Evolutionary conservation across 2,113 vertebrate genomes (phyloP).

Genomic region (Corythornis cristatus): DNA sequence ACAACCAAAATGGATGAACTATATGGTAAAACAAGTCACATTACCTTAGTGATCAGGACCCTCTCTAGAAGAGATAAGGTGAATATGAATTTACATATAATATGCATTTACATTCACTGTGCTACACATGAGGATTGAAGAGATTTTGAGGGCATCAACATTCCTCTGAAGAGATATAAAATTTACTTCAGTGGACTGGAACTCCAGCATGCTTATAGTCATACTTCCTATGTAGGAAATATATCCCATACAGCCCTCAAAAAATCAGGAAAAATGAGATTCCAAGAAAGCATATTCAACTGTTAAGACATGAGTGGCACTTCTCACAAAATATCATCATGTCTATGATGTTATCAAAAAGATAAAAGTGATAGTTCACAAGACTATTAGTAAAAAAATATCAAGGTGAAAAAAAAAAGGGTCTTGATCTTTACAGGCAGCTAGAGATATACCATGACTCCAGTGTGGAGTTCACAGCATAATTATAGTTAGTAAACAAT

Average conservation of each 20-base stretch:
- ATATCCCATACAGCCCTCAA: neutral
- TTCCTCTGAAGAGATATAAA: neutral
- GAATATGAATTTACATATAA: neutral
- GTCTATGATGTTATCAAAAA: neutral
- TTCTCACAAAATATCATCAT: slow-evolving; percentile 33
- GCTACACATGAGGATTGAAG: neutral
- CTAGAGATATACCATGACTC: neutral
- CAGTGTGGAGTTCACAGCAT: slow-evolving; percentile 19
- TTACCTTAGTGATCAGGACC: neutral
- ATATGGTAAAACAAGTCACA: neutral
- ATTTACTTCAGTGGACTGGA: neutral
- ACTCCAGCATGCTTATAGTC: neutral
- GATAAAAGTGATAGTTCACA: slow-evolving; percentile 41
- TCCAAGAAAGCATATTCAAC: slow-evolving; percentile 8
- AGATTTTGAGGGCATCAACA: neutral
- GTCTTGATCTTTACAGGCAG: neutral
- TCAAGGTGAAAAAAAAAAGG: neutral
- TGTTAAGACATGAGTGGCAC: neutral
- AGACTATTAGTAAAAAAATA: slow-evolving; percentile 44
- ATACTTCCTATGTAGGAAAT: neutral
- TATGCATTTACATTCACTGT: neutral
- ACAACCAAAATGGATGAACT: neutral
- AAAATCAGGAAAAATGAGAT: neutral
- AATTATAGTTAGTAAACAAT: neutral
- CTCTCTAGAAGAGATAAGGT: neutral